A percentile compares a stretch with the other conserved stretches of the same genome.
phyloP scores from a whole-genome alignment of 2,113 vertebrate genomes.

The Ancistrus triradiatus region DNA sequence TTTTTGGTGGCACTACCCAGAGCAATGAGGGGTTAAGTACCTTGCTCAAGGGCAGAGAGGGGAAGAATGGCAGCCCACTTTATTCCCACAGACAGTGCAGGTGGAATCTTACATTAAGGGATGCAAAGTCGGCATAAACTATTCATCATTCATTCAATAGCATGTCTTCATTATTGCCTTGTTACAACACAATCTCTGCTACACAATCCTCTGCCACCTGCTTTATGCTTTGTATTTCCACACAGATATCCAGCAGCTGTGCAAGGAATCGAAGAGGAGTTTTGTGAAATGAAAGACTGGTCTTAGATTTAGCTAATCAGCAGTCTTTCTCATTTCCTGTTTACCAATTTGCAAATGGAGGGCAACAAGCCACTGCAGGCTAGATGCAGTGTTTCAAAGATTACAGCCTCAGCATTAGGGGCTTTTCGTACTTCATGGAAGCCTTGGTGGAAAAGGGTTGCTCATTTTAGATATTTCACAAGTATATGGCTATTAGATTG shows the following conservation, averaged over 20 bases:
- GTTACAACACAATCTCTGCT: background rate
- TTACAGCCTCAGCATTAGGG: too few species aligned
- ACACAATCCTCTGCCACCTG: conserved; percentile 10
- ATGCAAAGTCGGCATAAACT: background rate
- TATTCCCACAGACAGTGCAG: conserved; percentile 3
- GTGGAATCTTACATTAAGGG: conserved; percentile 16
- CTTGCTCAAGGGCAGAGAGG: background rate
- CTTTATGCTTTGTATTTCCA: conserved; percentile 6
- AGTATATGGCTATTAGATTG: too few species aligned
- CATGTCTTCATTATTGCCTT: conserved; percentile 12
- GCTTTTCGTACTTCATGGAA: too few species aligned
- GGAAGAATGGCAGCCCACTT: background rate
- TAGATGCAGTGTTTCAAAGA: too few species aligned
- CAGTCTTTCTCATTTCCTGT: conserved; percentile 1
- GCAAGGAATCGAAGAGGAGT: background rate
- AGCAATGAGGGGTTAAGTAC: conserved; percentile 11
- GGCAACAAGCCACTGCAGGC: background rate
- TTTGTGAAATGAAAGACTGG: background rate
- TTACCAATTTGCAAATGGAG: conserved; percentile 2
- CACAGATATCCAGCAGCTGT: conserved; percentile 23
- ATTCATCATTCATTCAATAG: conserved; percentile 18
- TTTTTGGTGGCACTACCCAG: background rate
- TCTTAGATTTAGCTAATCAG: conserved; percentile 9
- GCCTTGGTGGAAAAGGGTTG: too few species aligned
- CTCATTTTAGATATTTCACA: too few species aligned